phyloP scores from a whole-genome alignment of 1,140 invertebrate genomes.

The Eubasilissa regina region DNA sequence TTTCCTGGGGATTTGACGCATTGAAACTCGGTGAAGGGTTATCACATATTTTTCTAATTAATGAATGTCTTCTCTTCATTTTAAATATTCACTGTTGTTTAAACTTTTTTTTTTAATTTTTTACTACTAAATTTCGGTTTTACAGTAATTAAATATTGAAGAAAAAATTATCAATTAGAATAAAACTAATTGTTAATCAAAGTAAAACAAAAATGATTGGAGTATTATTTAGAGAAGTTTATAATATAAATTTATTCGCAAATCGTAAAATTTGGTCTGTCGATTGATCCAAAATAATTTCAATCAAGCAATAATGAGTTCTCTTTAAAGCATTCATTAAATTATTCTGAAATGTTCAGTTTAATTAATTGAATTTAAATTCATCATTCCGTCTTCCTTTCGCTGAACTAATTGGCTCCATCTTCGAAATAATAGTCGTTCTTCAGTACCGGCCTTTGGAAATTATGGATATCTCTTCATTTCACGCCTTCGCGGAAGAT shows the following conservation, averaged over 20 bases:
- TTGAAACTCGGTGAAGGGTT: constrained; percentile 6
- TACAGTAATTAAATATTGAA: too few relatives aligned
- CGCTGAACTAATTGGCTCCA: constrained; percentile 42
- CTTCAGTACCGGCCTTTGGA: background rate
- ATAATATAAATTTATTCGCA: too few relatives aligned
- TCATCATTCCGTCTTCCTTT: constrained; percentile 37
- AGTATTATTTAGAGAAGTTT: too few relatives aligned
- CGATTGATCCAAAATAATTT: constrained; percentile 7
- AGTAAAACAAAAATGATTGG: too few relatives aligned
- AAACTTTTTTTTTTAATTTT: too few relatives aligned
- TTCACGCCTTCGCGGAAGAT: constrained; percentile 28
- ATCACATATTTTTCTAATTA: background rate
- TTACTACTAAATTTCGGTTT: too few relatives aligned
- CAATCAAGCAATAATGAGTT: constrained; percentile 21
- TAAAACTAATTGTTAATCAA: too few relatives aligned
- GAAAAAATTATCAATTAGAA: too few relatives aligned
- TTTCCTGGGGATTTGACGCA: constrained; percentile 28
- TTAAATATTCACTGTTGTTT: too few relatives aligned
- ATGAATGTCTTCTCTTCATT: too few relatives aligned
- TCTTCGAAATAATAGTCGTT: constrained; percentile 33
- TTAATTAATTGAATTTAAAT: constrained; percentile 43
- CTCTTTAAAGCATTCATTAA: constrained; percentile 26
- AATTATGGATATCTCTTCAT: constrained; percentile 41
- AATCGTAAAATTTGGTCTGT: background rate
- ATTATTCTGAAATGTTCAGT: constrained; percentile 30